phyloP scores from a whole-genome alignment of 1,140 invertebrate species.

The Araneus ventricosus region DNA sequence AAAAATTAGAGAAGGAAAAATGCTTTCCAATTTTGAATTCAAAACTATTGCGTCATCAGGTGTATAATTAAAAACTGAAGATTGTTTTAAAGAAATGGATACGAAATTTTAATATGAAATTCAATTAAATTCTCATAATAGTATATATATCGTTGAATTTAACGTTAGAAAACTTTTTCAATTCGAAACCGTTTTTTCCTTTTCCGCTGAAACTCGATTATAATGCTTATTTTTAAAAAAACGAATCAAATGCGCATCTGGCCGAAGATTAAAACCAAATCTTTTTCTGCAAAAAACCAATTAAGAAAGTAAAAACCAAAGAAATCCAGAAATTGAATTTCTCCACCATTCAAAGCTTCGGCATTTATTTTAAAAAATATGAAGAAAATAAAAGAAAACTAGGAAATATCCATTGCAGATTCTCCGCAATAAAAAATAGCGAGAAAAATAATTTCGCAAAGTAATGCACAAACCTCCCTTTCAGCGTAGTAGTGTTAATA shows the following conservation, averaged over 20 bases:
- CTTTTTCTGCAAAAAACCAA: neutral
- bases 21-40: too few relatives aligned
- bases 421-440: neutral
- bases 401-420: neutral
- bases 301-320: neutral
- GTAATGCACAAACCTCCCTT: conserved; percentile 13
- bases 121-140: too few relatives aligned
- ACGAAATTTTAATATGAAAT: too few relatives aligned
- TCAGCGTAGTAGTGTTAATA: neutral
- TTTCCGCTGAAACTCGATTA: neutral
- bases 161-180: too few relatives aligned
- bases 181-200: too few relatives aligned
- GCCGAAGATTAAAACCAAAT: neutral
- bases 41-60: too few relatives aligned
- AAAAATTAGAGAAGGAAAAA: too few relatives aligned
- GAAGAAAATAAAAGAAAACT: neutral
- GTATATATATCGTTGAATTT: too few relatives aligned
- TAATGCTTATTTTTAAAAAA: neutral
- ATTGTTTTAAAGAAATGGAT: too few relatives aligned
- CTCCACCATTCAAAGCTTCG: neutral
- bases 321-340: neutral
- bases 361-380: neutral
- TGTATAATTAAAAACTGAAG: too few relatives aligned
- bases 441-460: conserved; percentile 47
- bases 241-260: neutral